These are phyloP conservation scores for Synanthedon vespiformis DNA, from an alignment of 2,888 invertebrate species.

Conservation along the genomic window DNA sequence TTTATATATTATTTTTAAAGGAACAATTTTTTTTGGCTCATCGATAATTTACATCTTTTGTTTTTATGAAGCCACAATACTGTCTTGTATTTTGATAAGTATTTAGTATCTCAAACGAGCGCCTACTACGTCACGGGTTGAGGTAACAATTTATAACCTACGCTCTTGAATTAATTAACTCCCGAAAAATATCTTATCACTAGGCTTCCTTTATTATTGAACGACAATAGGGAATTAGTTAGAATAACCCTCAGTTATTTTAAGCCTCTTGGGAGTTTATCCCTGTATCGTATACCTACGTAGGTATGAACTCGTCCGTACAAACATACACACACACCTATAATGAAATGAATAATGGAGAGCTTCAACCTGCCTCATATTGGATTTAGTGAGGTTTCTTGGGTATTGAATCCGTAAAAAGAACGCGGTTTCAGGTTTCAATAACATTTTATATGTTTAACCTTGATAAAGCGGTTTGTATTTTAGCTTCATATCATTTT, in stretches of 20 bases:
- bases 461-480: background rate
- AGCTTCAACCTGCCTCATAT: slow-evolving; percentile 25
- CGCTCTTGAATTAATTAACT: no score
- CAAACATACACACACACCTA: background rate
- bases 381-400: slow-evolving; percentile 27
- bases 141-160: no score
- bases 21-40: no score
- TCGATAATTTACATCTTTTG: no score
- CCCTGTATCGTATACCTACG: background rate
- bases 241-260: background rate
- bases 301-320: background rate
- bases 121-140: no score
- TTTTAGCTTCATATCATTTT: background rate
- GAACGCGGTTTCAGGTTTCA: slow-evolving; percentile 19
- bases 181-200: background rate
- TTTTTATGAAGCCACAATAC: no score
- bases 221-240: background rate
- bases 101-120: no score
- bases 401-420: slow-evolving; percentile 17
- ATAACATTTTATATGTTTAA: slow-evolving; percentile 8
- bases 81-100: no score
- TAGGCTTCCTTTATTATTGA: background rate
- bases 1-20: no score
- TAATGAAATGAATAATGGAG: slow-evolving; percentile 50
- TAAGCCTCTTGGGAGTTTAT: background rate